Percentiles rank a stretch among this genome's conserved stretches.
These are phyloP conservation scores for Augiades crinisus DNA, from an alignment of 2,888 invertebrate genomes.

Conservation along the genomic window DNA sequence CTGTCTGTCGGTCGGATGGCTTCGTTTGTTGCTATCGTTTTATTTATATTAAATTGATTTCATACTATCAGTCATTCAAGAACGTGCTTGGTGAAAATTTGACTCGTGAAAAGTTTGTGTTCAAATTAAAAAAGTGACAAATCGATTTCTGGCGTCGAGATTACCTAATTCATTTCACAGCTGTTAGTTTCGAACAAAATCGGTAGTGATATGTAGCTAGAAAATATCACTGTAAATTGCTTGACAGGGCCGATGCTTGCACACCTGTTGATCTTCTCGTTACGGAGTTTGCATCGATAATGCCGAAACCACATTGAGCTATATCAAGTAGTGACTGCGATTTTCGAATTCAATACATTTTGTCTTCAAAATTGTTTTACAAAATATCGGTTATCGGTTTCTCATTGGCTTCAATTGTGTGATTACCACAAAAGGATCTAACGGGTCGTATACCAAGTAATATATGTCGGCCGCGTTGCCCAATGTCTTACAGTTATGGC, in stretches of 20 bases:
- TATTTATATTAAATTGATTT: slow-evolving; percentile 7
- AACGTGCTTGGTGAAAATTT: slow-evolving; percentile 5
- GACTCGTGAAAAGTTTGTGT: slow-evolving; percentile 3
- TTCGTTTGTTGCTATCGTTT: slow-evolving; percentile 35
- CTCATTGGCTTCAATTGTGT: slow-evolving; percentile 38
- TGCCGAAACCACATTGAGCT: slow-evolving; percentile 14
- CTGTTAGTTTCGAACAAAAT: background rate
- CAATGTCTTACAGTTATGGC: slow-evolving; percentile 61
- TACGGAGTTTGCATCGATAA: slow-evolving; percentile 9
- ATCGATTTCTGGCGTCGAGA: background rate
- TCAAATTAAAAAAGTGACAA: background rate
- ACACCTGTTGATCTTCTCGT: slow-evolving; percentile 46
- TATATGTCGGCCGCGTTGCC: slow-evolving; percentile 64
- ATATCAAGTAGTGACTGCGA: background rate
- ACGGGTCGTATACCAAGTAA: slow-evolving; percentile 64
- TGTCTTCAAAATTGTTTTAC: background rate
- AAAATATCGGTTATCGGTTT: background rate
- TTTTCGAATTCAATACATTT: background rate
- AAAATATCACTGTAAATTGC: slow-evolving; percentile 6
- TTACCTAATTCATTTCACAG: background rate
- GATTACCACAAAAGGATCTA: slow-evolving; percentile 52
- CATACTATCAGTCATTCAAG: background rate
- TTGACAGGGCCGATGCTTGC: slow-evolving; percentile 37
- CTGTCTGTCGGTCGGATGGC: slow-evolving; percentile 56
- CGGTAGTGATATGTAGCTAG: background rate